These are phyloP conservation scores for Catharus ustulatus DNA, from an alignment of 2,797 vertebrate genomes.

Conservation along the genomic window DNA sequence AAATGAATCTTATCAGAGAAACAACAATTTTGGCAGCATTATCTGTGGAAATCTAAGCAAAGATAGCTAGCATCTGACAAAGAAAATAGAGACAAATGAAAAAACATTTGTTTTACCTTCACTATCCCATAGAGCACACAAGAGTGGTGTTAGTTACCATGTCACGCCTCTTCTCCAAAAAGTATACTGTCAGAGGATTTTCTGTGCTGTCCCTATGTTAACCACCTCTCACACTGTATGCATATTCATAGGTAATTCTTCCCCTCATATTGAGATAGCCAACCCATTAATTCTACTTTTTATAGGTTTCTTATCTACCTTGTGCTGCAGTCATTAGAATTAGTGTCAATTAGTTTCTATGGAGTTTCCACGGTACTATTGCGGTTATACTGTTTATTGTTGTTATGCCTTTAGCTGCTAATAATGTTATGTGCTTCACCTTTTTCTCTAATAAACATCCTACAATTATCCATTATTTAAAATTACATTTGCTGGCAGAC, in stretches of 20 bases:
- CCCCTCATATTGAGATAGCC: not conserved
- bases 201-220: not conserved
- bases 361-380: not conserved
- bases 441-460: constrained; percentile 31
- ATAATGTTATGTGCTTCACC: not conserved
- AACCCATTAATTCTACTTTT: constrained; percentile 34
- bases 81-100: not conserved
- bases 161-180: not conserved
- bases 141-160: not conserved
- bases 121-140: not conserved
- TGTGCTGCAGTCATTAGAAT: not conserved
- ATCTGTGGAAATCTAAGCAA: not conserved
- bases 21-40: not conserved
- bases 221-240: not conserved
- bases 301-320: constrained; percentile 15
- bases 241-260: constrained; percentile 24
- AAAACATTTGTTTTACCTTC: constrained; percentile 20
- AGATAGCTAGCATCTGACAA: not conserved
- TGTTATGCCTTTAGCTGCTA: constrained; percentile 26
- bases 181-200: not conserved
- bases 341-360: constrained; percentile 44
- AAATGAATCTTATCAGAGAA: not conserved
- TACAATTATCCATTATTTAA: constrained; percentile 47
- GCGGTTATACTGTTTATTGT: constrained; percentile 6
- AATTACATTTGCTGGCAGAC: constrained; percentile 41